Evolutionary conservation across 2,113 vertebrate species (phyloP).

Genomic region (Chaetorhynchus papuensis): DNA sequence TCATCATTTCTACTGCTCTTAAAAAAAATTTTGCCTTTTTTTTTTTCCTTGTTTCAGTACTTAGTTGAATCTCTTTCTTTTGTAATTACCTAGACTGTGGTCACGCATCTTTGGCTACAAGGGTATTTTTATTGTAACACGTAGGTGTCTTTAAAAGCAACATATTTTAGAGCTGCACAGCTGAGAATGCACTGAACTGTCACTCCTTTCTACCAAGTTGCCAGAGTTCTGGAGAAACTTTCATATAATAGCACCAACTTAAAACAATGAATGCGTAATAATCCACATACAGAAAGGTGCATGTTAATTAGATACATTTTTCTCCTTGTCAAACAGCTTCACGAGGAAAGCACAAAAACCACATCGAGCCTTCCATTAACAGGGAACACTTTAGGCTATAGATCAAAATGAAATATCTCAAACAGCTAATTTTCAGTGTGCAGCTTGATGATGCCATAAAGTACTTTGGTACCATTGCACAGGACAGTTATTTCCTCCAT

Average conservation of each 20-base stretch:
- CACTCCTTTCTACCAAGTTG: background rate
- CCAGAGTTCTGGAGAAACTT: background rate
- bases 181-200: background rate
- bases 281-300: background rate
- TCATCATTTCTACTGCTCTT: background rate
- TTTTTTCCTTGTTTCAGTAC: background rate
- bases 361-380: background rate
- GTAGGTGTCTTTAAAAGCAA: conserved; percentile 25
- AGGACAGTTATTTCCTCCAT: background rate
- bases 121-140: conserved; percentile 10
- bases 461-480: background rate
- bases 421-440: background rate
- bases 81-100: background rate
- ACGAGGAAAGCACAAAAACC: background rate
- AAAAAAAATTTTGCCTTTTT: background rate
- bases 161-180: background rate
- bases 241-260: background rate
- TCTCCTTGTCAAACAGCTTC: conserved; percentile 9
- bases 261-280: background rate
- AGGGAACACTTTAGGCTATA: background rate
- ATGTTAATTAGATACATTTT: conserved; percentile 6
- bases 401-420: background rate
- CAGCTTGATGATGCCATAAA: background rate
- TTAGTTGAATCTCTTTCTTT: background rate
- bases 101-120: background rate